A percentile compares a stretch with the other conserved stretches of the same genome.
These are phyloP conservation scores for Ibycter americanus DNA, from an alignment of 2,797 vertebrate species.

Conservation along the genomic window DNA sequence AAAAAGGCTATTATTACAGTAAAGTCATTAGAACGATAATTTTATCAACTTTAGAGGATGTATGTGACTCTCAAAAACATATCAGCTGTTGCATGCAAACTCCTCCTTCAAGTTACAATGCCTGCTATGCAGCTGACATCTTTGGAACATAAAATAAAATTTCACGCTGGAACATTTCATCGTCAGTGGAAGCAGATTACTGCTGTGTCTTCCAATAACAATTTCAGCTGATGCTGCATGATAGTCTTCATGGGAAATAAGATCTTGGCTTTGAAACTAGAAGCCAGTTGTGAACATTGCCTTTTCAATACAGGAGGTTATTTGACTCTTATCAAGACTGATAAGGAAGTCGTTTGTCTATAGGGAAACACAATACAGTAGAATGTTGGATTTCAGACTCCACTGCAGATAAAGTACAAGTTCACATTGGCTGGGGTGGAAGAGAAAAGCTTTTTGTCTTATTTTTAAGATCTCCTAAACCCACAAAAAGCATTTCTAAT, in stretches of 20 bases:
- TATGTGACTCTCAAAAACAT: constrained; percentile 8
- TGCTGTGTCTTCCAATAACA: neutral
- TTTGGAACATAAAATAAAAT: neutral
- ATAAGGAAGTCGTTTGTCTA: constrained; percentile 18
- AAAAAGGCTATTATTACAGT: neutral
- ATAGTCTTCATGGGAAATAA: neutral
- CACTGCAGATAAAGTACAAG: neutral
- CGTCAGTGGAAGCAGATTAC: neutral
- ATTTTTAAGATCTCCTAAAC: neutral
- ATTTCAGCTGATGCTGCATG: neutral
- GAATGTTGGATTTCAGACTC: neutral
- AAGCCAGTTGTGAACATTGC: neutral
- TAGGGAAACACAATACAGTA: neutral
- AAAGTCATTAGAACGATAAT: neutral
- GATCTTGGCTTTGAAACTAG: constrained; percentile 3
- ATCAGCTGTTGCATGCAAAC: neutral
- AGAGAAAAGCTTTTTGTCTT: neutral
- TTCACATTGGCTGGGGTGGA: neutral
- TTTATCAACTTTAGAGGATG: neutral
- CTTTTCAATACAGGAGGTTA: constrained; percentile 10
- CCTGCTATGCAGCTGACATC: neutral
- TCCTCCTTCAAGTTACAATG: neutral
- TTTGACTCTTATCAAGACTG: neutral
- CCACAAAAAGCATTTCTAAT: neutral
- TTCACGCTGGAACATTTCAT: neutral